Conservation (phyloP, 2,113 vertebrate genomes). For the Ranitomeya variabilis region DNA sequence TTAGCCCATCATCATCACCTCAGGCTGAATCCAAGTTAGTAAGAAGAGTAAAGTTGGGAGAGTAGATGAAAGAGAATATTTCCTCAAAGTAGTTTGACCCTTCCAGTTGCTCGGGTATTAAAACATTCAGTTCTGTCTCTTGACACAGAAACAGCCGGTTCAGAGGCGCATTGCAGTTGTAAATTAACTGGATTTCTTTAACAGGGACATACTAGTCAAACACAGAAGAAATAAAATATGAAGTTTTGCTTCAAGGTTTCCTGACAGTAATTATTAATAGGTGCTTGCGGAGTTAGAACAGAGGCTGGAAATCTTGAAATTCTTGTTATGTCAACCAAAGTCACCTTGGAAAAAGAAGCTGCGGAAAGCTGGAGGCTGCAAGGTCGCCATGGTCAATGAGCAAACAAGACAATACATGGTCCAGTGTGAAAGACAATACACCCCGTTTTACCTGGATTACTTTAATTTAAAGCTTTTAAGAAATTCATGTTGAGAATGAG, state of each 20-base stretch:
- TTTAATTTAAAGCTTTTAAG: not conserved
- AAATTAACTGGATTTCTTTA: slow-evolving; percentile 37
- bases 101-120: slow-evolving; percentile 15
- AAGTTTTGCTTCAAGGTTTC: slow-evolving; percentile 35
- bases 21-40: not conserved
- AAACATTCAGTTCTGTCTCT: slow-evolving; percentile 32
- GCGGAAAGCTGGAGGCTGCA: not conserved
- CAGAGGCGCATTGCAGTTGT: slow-evolving; percentile 19
- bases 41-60: not conserved
- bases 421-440: not conserved
- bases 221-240: slow-evolving; percentile 55
- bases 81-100: slow-evolving; percentile 47
- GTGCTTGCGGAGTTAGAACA: not conserved
- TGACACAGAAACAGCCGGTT: slow-evolving; percentile 22
- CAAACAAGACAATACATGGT: not conserved
- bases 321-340: slow-evolving; percentile 35
- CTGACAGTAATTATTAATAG: slow-evolving; percentile 54
- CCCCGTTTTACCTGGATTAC: not conserved
- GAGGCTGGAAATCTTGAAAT: slow-evolving; percentile 9
- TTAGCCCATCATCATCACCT: not conserved
- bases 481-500: not conserved
- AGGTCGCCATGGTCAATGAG: not conserved
- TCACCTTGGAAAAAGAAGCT: slow-evolving; percentile 28
- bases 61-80: slow-evolving; percentile 57
- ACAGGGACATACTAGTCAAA: slow-evolving; percentile 45